Percentiles rank a stretch among this genome's conserved stretches.
Conservation (phyloP, 2,888 invertebrate species). For the Scaptomyza tumidula region DNA sequence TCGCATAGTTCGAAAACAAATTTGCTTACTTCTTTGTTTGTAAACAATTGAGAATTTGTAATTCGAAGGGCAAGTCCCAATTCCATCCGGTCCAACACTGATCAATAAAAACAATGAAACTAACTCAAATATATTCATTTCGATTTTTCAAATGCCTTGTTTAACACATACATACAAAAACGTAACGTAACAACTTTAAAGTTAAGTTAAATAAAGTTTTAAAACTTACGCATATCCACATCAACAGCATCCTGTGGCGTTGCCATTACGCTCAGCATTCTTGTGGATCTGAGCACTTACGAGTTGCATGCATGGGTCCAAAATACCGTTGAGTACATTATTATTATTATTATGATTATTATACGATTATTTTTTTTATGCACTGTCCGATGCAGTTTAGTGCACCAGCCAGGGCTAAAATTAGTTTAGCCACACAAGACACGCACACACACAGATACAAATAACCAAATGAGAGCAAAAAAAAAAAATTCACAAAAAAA, state of each 20-base stretch:
- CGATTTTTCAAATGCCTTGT: neutral
- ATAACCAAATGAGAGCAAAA: slow-evolving; percentile 9
- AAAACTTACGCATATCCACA: slow-evolving; percentile 49
- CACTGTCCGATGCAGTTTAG: slow-evolving; percentile 38
- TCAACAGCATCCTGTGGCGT: slow-evolving; percentile 43
- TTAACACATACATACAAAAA: neutral
- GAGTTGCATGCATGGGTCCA: slow-evolving; percentile 8
- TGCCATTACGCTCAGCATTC: slow-evolving; percentile 50
- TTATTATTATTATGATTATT: slow-evolving; percentile 4
- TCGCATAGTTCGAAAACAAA: slow-evolving; percentile 16
- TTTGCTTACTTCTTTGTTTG: slow-evolving; percentile 42
- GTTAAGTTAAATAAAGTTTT: no score
- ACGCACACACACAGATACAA: neutral
- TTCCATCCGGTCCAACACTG: slow-evolving; percentile 26
- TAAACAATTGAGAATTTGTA: slow-evolving; percentile 37
- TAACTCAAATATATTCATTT: neutral
- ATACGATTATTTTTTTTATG: neutral
- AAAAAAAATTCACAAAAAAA: slow-evolving; percentile 9
- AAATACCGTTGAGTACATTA: slow-evolving; percentile 24
- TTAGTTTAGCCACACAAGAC: slow-evolving; percentile 38
- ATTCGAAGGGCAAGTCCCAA: slow-evolving; percentile 47
- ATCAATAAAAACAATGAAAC: slow-evolving; percentile 4
- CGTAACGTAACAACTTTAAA: neutral
- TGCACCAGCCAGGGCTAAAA: slow-evolving; percentile 42
- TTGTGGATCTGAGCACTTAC: slow-evolving; percentile 2